A percentile compares a stretch with the other conserved stretches of the same genome.
These are phyloP conservation scores for Echeneis naucrates DNA, from an alignment of 2,797 vertebrate species.

Conservation along the genomic window DNA sequence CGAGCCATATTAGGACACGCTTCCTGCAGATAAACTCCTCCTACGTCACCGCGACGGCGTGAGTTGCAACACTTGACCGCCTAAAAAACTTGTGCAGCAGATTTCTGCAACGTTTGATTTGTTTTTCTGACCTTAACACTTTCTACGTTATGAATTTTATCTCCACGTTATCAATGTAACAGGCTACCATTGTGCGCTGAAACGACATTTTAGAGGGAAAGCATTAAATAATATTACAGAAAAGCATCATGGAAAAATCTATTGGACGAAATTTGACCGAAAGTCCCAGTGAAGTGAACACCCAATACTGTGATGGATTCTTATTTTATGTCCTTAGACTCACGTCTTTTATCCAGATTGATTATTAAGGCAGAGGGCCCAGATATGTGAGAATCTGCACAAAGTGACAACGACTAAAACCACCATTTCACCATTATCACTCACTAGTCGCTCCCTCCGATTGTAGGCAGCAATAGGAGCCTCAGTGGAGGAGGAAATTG, in stretches of 20 bases:
- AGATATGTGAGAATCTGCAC: neutral
- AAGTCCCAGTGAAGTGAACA: neutral
- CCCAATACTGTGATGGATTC: neutral
- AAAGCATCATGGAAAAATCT: neutral
- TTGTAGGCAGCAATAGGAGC: constrained; percentile 16
- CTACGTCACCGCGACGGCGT: constrained; percentile 54
- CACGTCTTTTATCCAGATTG: neutral
- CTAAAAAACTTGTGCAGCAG: constrained; percentile 7
- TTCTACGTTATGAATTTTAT: neutral
- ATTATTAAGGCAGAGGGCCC: too few relatives aligned
- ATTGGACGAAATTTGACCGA: neutral
- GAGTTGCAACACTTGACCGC: constrained; percentile 26
- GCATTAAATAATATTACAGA: neutral
- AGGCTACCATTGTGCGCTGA: neutral
- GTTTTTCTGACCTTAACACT: neutral
- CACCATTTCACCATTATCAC: neutral
- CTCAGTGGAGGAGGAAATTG: constrained; percentile 37
- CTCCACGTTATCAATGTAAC: too few relatives aligned
- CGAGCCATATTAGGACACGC: constrained; percentile 80
- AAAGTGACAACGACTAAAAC: neutral
- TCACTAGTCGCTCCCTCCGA: neutral
- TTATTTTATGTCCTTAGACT: neutral
- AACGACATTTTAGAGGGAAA: neutral
- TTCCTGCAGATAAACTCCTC: constrained; percentile 59
- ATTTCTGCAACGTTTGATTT: neutral